Evolutionary conservation across 2,888 invertebrate species (phyloP), one percentile per base, ranked within the genome.

Genomic region (Xestia sexstrigata): DNA sequence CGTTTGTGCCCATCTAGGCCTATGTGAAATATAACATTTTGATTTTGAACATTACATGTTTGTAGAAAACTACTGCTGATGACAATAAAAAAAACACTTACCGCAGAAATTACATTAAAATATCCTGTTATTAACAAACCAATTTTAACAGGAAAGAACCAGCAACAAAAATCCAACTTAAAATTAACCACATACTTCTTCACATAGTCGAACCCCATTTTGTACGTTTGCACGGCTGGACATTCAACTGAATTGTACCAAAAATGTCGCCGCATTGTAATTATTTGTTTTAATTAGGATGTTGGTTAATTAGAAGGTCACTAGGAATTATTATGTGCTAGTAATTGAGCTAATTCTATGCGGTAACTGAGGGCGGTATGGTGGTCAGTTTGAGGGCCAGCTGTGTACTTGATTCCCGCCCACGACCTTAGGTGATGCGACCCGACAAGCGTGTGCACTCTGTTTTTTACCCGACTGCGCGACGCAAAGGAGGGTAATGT

Each of bases 241-340:
- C 82, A 78, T 78, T 70, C 79, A 74, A 88, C 71, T 76, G 81
- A 83, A 81, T 84, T 84, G 82, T 85, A 83, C 82, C 80, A 11
- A 89, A 88, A 85, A 79, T 76, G 63, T 17, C 74, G 55, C 47
- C 76, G 65, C 80, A 73, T 88, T 87, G 86, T 88, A 89, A 87
- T 85, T 89, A 88, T 81, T 78, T 85, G 79, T 78, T 76, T 77
- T 94, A 95, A 95, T 94, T 91, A 95, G 95, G 95, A 95, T 92
- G 93, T 85, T 47, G 74, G 78, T 89, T 87, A 93, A 93, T 93
- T 91, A 79, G 72, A 93, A 93, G 94, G 95, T 91, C 93, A 90
- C 85, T 87, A 85, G 84, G 86, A 90, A 89, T 89, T 88, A 91
- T 90, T 85, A 85, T 76, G 81, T 84, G 84, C 74, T 86, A 87